A percentile compares a stretch with the other conserved stretches of the same genome.
phyloP scores from a whole-genome alignment of 2,888 invertebrate genomes.

The Morpho achilles region DNA sequence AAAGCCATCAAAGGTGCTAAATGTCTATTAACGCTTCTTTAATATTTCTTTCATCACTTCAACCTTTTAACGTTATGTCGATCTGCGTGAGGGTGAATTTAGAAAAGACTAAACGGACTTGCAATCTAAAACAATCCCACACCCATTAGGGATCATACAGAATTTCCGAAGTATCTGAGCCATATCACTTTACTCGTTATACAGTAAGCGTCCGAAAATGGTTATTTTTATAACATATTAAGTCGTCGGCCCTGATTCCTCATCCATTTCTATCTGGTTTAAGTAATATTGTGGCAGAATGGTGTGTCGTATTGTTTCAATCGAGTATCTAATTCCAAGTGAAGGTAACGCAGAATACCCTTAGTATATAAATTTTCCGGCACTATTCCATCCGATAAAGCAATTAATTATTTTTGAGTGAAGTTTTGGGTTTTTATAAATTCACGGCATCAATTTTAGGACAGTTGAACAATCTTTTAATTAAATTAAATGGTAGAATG shows the following conservation, averaged over 20 bases:
- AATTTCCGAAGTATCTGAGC: slow-evolving; percentile 19
- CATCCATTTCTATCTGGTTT: slow-evolving; percentile 30
- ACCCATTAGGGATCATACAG: slow-evolving; percentile 10
- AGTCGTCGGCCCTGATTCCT: slow-evolving; percentile 25
- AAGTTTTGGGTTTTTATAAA: slow-evolving; percentile 6
- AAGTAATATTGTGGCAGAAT: slow-evolving; percentile 32
- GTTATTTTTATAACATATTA: slow-evolving; percentile 35
- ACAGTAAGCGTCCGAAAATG: slow-evolving; percentile 24
- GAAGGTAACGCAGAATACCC: slow-evolving; percentile 34
- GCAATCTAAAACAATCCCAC: slow-evolving; percentile 10
- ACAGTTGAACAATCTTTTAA: not conserved
- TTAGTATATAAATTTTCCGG: slow-evolving; percentile 22
- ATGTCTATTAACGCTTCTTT: slow-evolving; percentile 75
- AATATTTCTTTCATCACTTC: slow-evolving; percentile 46
- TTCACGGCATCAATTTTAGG: slow-evolving; percentile 1
- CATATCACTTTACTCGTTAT: slow-evolving; percentile 27
- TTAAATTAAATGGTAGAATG: no score
- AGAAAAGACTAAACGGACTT: slow-evolving; percentile 5
- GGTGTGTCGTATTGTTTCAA: slow-evolving; percentile 50
- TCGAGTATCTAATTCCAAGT: slow-evolving; percentile 48
- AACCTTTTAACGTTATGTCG: slow-evolving; percentile 37
- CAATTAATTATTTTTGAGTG: slow-evolving; percentile 16
- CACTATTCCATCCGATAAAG: slow-evolving; percentile 27
- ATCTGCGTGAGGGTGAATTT: slow-evolving; percentile 34
- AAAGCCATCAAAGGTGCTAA: slow-evolving; percentile 75